Conservation (phyloP, 1,140 invertebrate species). For the Anadara kagoshimensis region DNA sequence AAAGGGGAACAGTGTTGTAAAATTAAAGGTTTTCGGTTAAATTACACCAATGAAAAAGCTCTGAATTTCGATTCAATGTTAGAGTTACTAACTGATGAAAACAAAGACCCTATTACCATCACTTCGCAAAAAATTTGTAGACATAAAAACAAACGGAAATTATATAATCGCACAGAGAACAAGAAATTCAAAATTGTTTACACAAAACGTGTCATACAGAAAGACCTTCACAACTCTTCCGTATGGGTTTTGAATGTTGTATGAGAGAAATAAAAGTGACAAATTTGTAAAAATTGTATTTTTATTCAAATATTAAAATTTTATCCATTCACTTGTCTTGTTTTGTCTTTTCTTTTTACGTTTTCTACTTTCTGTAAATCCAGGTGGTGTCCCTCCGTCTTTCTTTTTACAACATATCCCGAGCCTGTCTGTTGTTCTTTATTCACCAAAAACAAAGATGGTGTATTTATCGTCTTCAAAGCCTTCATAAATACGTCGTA, state of each 20-base stretch:
- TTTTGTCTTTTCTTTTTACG: slow-evolving; percentile 6
- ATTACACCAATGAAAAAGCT: slow-evolving; percentile 25
- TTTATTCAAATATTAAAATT: background rate
- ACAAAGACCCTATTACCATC: background rate
- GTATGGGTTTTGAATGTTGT: slow-evolving; percentile 24
- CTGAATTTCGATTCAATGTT: slow-evolving; percentile 20
- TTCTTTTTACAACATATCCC: slow-evolving; percentile 5
- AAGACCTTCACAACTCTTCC: slow-evolving; percentile 27
- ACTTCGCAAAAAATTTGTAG: slow-evolving; percentile 29
- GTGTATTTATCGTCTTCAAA: background rate
- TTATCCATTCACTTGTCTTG: slow-evolving; percentile 6
- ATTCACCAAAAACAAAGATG: background rate
- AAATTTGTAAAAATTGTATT: slow-evolving; percentile 1
- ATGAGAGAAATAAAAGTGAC: slow-evolving; percentile 1
- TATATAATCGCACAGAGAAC: slow-evolving; percentile 4
- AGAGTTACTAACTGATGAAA: background rate
- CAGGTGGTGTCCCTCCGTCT: slow-evolving; percentile 6
- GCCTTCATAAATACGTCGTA: too few relatives aligned
- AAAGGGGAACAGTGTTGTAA: slow-evolving; percentile 30
- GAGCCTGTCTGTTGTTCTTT: slow-evolving; percentile 6
- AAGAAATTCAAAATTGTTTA: slow-evolving; percentile 29
- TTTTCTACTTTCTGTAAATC: background rate
- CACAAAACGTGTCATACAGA: slow-evolving; percentile 16
- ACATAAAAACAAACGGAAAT: slow-evolving; percentile 14
- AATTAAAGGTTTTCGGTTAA: slow-evolving; percentile 36